Base-by-base conservation (phyloP, 37 sponge, comb jelly and placozoan species). In the Lycopodina hypogea region DNA sequence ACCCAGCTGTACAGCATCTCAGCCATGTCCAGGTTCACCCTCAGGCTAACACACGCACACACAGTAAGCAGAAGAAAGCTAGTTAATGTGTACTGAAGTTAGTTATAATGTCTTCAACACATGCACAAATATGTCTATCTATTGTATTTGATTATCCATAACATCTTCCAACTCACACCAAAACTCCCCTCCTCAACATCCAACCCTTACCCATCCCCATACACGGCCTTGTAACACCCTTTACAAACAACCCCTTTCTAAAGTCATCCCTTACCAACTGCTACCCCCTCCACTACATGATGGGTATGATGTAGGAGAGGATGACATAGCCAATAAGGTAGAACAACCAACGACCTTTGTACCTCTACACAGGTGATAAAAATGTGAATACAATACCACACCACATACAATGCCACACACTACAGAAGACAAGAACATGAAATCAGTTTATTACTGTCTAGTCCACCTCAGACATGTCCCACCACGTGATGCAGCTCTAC, bases 241-340 rank as follows among this genome's bases (percentile, higher is more conserved):
- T 6, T 59, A n/a, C 60, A 3, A 23, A 59, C 28, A 3, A 8
- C 60, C 60, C 28, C 60, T 59, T 18, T 18, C 12, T 17, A 4
- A 28, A 8, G 4, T 17, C 60, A 17, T 12, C 28, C 4, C 48
- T 18, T 59, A 17, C 3, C 28, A 8, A 6, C 28, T 6, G 3
- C 60, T 12, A 28, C 18, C 28, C 60, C 8, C 3, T 30, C 21
- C 26, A 72, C 0, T 71, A 93, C 97, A 91, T 96, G 83, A 96
- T 93, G 19, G 97, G 97, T 29, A 96, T 96, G 81, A 96, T 93
- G 81, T 85, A 93, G 17, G 97, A 96, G 52, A 96, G 93, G 29
- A 96, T 87, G 58, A 96, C 56, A 51, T 82, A 96, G 1, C 97
- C 68, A 51, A 93, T 76, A 42, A 96, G 78, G 74, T 82, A 90